These are phyloP conservation scores for Nycticorax nycticorax DNA, from an alignment of 2,113 vertebrate genomes.

Conservation along the genomic window DNA sequence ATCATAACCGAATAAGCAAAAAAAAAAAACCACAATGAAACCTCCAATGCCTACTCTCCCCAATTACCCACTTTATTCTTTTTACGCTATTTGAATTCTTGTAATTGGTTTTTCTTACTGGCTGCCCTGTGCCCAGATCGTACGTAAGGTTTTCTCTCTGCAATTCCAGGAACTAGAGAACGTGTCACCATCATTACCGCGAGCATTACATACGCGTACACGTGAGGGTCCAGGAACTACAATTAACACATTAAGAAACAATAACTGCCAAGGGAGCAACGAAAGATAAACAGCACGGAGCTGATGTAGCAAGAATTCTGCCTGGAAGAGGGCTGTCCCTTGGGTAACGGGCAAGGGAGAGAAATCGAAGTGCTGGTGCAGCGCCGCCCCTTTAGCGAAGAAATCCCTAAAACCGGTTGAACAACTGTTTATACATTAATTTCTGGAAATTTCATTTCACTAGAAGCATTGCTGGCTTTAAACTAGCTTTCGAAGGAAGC, in stretches of 20 bases:
- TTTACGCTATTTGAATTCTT: constrained; percentile 18
- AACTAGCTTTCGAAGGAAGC: background rate
- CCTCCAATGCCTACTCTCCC: background rate
- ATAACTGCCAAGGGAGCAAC: constrained; percentile 64
- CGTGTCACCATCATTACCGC: background rate
- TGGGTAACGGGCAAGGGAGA: background rate
- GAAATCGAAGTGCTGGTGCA: accelerated
- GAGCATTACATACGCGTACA: constrained; percentile 10
- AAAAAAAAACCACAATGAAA: background rate
- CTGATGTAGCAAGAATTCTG: constrained; percentile 37
- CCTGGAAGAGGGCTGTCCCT: constrained; percentile 10
- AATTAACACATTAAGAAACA: constrained; percentile 72
- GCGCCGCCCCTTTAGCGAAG: background rate
- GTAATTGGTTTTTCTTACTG: constrained; percentile 24
- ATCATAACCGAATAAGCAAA: background rate
- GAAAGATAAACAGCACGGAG: constrained; percentile 50
- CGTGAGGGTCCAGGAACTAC: constrained; percentile 34
- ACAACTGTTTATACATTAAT: background rate
- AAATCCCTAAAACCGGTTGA: background rate
- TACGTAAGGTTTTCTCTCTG: background rate
- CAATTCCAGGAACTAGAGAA: background rate
- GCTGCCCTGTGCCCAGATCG: background rate
- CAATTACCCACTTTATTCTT: background rate
- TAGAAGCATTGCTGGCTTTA: background rate
- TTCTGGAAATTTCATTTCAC: background rate